Base-by-base conservation (phyloP, 2,113 vertebrate genomes). In the Mormyrus iriodes region DNA sequence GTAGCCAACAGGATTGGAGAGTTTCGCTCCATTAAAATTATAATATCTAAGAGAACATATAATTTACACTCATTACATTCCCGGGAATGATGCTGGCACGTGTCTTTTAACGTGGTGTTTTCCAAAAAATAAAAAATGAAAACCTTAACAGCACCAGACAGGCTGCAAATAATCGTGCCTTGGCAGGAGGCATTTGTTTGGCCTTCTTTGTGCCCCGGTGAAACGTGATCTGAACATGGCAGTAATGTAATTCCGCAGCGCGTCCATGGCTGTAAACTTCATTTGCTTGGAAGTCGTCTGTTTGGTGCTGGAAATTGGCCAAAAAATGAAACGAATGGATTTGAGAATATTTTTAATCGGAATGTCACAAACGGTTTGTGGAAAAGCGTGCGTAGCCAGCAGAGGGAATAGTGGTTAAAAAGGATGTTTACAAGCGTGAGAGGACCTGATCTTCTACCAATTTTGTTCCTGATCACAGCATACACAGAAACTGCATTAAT, bases 1-100 rank as follows among this genome's bases (percentile, higher is more conserved):
- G 89, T 90, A 92, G 92, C 94, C 93, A 94, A 94, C 88, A 93
- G 95, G 93, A 94, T 94, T 94, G 93, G 90, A 91, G 91, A 86
- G 87, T 58, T 93, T 90, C 91, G 91, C 91, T 90, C 93, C 92
- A 90, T 93, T 89, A 94, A 93, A 93, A 89, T 39, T 91, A 86
- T 91, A 65, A 90, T 91, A 93, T 87, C 42, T 94, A 94, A 92
- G 92, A 90, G 93, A 90, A 93, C 89, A 92, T 93, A 90, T 92
- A 94, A 94, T 88, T 24, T 85, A 49, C 24, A 42, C 82, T 89
- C 79, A 83, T 83, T 39, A 83, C 87, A 90, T 44, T 61, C 69
- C 65, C 39, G n/a, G 86, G 9, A 31, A 84, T 24, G 73, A 15
- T 79, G 88, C 69, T 82, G 52, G 53, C 83, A n/a, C 4, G 51